A percentile compares a stretch with the other conserved stretches of the same genome.
phyloP scores from a whole-genome alignment of 1,140 invertebrate genomes.

The Druon quercuslanigerum region DNA sequence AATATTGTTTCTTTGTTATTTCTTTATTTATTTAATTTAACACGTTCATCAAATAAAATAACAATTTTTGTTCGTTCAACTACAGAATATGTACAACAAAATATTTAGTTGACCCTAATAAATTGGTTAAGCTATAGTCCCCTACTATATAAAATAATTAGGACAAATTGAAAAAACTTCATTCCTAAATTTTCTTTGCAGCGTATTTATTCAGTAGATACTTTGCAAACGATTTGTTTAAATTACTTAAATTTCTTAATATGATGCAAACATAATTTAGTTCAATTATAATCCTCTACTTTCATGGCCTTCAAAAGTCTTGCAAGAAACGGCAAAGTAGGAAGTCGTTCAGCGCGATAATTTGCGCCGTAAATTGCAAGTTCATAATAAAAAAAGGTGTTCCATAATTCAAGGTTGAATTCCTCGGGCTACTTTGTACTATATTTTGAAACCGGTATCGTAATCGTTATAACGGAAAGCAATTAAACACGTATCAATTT shows the following conservation, averaged over 20 bases:
- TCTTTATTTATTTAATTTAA: too few species aligned
- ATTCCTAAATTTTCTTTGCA: too few species aligned
- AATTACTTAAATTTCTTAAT: background rate
- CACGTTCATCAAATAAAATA: too few species aligned
- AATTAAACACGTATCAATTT: background rate
- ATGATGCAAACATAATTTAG: background rate
- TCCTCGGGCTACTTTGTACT: constrained; percentile 10
- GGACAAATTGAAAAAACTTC: too few species aligned
- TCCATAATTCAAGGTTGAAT: constrained; percentile 29
- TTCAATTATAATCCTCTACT: background rate
- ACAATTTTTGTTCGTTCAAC: too few species aligned
- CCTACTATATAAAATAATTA: too few species aligned
- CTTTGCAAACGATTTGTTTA: too few species aligned
- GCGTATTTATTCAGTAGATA: too few species aligned
- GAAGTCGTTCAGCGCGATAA: constrained; percentile 11
- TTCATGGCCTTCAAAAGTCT: background rate
- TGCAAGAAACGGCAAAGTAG: constrained; percentile 5
- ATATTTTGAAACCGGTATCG: background rate
- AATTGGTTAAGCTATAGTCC: too few species aligned
- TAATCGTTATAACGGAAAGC: constrained; percentile 18
- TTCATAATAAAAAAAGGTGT: background rate
- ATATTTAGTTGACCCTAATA: too few species aligned
- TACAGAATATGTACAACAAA: too few species aligned
- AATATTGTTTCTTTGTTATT: too few species aligned
- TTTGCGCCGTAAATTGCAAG: constrained; percentile 6